Evolutionary conservation across 2,113 vertebrate genomes (phyloP).

Genomic region (Odobenus rosmarus): DNA sequence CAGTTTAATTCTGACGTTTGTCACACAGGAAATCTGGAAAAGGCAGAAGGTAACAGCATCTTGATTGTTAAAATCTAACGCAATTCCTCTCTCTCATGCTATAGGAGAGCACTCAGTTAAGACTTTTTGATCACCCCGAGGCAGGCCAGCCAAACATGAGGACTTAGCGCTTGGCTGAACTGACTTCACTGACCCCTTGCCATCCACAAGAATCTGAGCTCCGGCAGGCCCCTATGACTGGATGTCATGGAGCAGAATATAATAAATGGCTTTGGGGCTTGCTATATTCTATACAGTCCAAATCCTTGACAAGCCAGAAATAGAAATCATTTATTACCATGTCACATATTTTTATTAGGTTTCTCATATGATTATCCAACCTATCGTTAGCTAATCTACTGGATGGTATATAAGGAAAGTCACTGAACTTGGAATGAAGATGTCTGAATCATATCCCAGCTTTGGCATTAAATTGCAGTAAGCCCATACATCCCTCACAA

Average conservation of each 20-base stretch:
- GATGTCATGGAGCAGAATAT: slow-evolving; percentile 55
- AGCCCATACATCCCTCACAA: neutral
- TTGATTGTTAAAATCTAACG: slow-evolving; percentile 61
- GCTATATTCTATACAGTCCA: slow-evolving; percentile 75
- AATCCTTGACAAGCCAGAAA: slow-evolving; percentile 74
- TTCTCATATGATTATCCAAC: slow-evolving; percentile 69
- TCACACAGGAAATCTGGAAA: slow-evolving; percentile 81
- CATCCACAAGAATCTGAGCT: slow-evolving; percentile 60
- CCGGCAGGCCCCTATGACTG: slow-evolving; percentile 56
- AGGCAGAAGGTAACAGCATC: slow-evolving; percentile 79
- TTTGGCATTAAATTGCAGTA: neutral
- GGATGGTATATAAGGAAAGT: neutral
- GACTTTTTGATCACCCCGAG: slow-evolving; percentile 56
- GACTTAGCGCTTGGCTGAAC: slow-evolving; percentile 84
- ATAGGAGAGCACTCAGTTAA: neutral
- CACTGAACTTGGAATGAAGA: neutral
- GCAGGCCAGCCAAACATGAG: slow-evolving; percentile 79
- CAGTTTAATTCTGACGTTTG: slow-evolving; percentile 82
- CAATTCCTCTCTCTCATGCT: neutral
- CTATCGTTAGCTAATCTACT: slow-evolving; percentile 77
- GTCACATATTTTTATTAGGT: slow-evolving; percentile 76
- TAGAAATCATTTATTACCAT: slow-evolving; percentile 76
- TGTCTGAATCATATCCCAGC: neutral
- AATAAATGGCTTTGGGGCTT: slow-evolving; percentile 64
- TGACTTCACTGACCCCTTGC: slow-evolving; percentile 76